A percentile compares a stretch with the other conserved stretches of the same genome.
Conservation (phyloP, 2,888 invertebrate species). For the Platerodrilus igneus region DNA sequence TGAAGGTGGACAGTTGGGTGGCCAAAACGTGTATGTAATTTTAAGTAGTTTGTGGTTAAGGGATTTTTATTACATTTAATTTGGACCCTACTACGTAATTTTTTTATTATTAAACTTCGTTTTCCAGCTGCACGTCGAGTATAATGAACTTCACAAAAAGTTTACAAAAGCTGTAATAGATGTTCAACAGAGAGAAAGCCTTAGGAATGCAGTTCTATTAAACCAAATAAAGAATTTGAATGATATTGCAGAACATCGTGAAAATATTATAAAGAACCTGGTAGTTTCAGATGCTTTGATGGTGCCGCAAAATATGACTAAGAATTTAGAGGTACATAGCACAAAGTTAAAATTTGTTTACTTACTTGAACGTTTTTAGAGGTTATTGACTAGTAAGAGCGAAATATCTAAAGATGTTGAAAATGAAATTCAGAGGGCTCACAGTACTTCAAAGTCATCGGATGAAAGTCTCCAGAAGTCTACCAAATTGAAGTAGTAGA, state of each 20-base stretch:
- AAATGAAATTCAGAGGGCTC: too few relatives aligned
- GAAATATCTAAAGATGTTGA: too few relatives aligned
- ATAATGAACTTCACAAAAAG: constrained; percentile 71
- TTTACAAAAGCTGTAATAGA: constrained; percentile 82
- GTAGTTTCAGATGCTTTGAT: constrained; percentile 46
- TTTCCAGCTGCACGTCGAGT: constrained; percentile 58
- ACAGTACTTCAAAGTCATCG: too few relatives aligned
- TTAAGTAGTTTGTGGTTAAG: too few relatives aligned
- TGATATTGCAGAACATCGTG: constrained; percentile 63
- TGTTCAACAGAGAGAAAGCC: constrained; percentile 78
- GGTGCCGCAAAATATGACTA: constrained; percentile 51
- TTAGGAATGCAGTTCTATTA: constrained; percentile 78
- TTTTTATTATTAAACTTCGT: too few relatives aligned
- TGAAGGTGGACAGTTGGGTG: too few relatives aligned
- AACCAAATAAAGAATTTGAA: constrained; percentile 63
- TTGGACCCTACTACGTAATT: too few relatives aligned
- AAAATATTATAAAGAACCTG: constrained; percentile 64
- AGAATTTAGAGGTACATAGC: constrained; percentile 61
- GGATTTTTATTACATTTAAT: too few relatives aligned
- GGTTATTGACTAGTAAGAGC: too few relatives aligned
- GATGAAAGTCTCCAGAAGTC: too few relatives aligned
- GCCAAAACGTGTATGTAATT: too few relatives aligned
- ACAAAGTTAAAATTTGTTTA: constrained; percentile 9
- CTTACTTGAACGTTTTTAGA: constrained; percentile 1
- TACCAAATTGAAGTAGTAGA: too few relatives aligned